phyloP scores from a whole-genome alignment of 2,888 invertebrate genomes.

The Eupithecia centaureata region DNA sequence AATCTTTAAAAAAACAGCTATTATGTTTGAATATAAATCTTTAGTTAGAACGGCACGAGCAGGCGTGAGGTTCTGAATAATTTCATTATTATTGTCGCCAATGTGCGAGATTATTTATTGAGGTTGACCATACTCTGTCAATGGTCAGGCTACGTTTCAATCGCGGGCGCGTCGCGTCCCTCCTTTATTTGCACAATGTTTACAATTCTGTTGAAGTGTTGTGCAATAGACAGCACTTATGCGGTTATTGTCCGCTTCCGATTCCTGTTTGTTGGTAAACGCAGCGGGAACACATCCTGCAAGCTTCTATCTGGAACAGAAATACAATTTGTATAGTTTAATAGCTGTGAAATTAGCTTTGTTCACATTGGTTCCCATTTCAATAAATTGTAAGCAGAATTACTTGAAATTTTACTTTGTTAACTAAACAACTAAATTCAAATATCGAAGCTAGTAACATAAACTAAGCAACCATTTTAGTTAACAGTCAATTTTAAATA shows the following conservation, averaged over 20 bases:
- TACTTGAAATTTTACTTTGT: neutral
- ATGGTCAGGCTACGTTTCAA: slow-evolving; percentile 16
- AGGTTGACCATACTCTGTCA: slow-evolving; percentile 47
- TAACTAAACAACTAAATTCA: neutral
- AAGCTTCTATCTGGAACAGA: neutral
- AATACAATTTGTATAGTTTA: slow-evolving; percentile 7
- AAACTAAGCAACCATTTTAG: no score
- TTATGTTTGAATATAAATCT: slow-evolving; percentile 77
- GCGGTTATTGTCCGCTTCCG: slow-evolving; percentile 27
- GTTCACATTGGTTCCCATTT: slow-evolving; percentile 4
- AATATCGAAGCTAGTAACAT: neutral
- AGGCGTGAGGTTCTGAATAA: slow-evolving; percentile 69
- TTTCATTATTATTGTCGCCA: slow-evolving; percentile 63
- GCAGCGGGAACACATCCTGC: slow-evolving; percentile 27
- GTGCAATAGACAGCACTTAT: slow-evolving; percentile 34
- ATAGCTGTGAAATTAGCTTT: slow-evolving; percentile 12
- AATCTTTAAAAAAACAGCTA: slow-evolving; percentile 61
- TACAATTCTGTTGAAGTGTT: slow-evolving; percentile 23
- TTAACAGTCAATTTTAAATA: no score
- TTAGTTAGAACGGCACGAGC: slow-evolving; percentile 70
- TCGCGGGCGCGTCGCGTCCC: slow-evolving; percentile 11
- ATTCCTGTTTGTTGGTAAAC: slow-evolving; percentile 23
- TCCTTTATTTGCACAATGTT: slow-evolving; percentile 32
- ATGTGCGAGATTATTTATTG: slow-evolving; percentile 55
- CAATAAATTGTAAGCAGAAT: neutral